Evolutionary conservation across 2,113 vertebrate genomes (phyloP).

Genomic region (Suncus etruscus): DNA sequence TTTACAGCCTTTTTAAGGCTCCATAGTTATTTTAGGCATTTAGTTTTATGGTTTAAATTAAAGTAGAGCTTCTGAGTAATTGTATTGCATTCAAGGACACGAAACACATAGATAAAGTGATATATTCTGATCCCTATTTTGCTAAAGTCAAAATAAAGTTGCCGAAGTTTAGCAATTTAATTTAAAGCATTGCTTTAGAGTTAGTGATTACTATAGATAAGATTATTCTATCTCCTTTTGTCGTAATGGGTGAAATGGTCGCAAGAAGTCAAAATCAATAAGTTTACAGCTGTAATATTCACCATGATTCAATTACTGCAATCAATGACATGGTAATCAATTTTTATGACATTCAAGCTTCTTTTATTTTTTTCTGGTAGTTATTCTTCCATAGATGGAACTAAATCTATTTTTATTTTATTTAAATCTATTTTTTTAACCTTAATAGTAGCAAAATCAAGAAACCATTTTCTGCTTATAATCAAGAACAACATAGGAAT

Average conservation of each 20-base stretch:
- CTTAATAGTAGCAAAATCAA: constrained; percentile 60
- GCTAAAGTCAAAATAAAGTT: constrained; percentile 53
- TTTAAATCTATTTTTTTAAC: background rate
- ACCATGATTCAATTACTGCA: constrained; percentile 34
- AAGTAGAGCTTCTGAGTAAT: constrained; percentile 32
- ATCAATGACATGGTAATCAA: constrained; percentile 23
- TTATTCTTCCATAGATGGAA: constrained; percentile 7
- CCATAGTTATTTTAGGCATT: constrained; percentile 5
- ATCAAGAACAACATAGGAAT: constrained; percentile 9
- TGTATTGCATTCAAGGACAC: background rate
- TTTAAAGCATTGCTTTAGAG: constrained; percentile 32
- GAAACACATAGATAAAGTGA: background rate
- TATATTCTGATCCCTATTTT: constrained; percentile 38
- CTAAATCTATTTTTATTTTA: constrained; percentile 45
- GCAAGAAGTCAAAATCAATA: constrained; percentile 48
- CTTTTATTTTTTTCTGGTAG: constrained; percentile 55
- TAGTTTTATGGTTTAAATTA: constrained; percentile 9
- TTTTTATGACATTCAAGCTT: constrained; percentile 33
- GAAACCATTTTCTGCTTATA: constrained; percentile 22
- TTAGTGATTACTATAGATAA: constrained; percentile 22
- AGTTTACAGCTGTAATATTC: constrained; percentile 47
- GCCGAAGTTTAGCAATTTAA: constrained; percentile 45
- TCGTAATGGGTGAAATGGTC: constrained; percentile 24
- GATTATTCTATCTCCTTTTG: constrained; percentile 36
- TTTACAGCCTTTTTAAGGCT: background rate